Evolutionary conservation across 2,797 vertebrate species (phyloP), one percentile per base, ranked within the genome.

Genomic region (Neomorphus geoffroyi): DNA sequence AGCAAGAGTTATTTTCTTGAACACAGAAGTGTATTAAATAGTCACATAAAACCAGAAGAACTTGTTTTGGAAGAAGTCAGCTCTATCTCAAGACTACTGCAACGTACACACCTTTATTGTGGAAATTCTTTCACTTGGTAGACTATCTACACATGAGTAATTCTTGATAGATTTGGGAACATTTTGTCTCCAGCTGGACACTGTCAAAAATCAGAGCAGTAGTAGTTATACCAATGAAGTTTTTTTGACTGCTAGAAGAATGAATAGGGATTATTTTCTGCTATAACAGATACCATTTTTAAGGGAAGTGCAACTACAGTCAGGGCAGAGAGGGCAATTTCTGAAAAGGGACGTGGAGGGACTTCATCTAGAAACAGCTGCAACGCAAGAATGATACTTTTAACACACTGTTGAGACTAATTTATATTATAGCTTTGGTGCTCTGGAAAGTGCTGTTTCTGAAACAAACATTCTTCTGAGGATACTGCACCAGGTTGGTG

Each of bases 11-110:
- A 92, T 86, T 93, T 91, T 95, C 92, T 86, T 73, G 54, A 94
- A 73, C 45, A 80, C 62, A 92, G 79, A 90, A 83, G 54, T 71
- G 35, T 82, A 86, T 92, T 88, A 92, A 95, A 92, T 80, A 96
- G 72, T 84, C 73, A 54, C 66, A 90, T 43, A 84, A 89, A 96
- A 96, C 86, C 90, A 64, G 96, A 86, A 95, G 43, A 95, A 97
- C 96, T 94, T 57, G 94, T 95, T 96, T 78, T 45, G 77, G 66
- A 82, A 91, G 75, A 94, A 92, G 67, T 61, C 90, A 92, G 86
- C 83, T 82, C 80, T 92, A 93, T 96, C 92, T 94, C 86, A 92
- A 88, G 77, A 86, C 94, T 93, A 56, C 37, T 93, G 57, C 37
- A 86, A 74, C 1, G 39, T 33, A 94, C 83, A 91, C 88, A 50